Conservation (phyloP, 2,888 invertebrate genomes). For the Congeria kusceri region DNA sequence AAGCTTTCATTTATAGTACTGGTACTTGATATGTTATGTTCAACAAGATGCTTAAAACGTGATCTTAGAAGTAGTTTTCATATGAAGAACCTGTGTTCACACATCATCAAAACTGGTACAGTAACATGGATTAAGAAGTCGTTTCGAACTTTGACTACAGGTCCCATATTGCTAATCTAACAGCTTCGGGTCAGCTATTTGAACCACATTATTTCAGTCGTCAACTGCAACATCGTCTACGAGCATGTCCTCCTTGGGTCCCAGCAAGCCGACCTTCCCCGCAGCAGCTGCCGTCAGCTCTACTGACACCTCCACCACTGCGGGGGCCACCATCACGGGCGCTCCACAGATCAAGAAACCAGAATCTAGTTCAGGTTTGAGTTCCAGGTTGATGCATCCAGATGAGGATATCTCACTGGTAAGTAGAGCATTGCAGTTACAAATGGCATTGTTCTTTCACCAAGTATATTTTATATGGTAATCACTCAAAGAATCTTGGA, state of each 20-base stretch:
- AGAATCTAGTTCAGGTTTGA: slow-evolving; percentile 84
- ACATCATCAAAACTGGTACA: too few species aligned
- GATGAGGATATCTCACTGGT: slow-evolving; percentile 85
- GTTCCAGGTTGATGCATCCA: slow-evolving; percentile 84
- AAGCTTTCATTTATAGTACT: too few species aligned
- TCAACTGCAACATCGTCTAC: slow-evolving; percentile 25
- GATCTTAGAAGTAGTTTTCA: too few species aligned
- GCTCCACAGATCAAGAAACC: slow-evolving; percentile 84
- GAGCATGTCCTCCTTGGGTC: slow-evolving; percentile 36
- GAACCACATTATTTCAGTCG: slow-evolving; percentile 17
- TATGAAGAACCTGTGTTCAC: too few species aligned
- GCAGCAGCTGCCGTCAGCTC: slow-evolving; percentile 73
- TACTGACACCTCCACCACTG: slow-evolving; percentile 41
- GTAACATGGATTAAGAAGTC: too few species aligned
- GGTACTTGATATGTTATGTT: too few species aligned
- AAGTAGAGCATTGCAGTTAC: slow-evolving; percentile 55
- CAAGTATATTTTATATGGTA: neutral
- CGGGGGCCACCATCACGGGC: slow-evolving; percentile 80
- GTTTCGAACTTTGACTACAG: too few species aligned
- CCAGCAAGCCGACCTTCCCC: slow-evolving; percentile 81
- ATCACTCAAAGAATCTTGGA: neutral
- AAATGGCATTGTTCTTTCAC: neutral
- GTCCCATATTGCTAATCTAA: too few species aligned
- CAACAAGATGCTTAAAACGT: too few species aligned
- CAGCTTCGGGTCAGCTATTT: too few species aligned